Conservation (phyloP, 2,888 invertebrate species). For the Prosopocoilus inquinatus region DNA sequence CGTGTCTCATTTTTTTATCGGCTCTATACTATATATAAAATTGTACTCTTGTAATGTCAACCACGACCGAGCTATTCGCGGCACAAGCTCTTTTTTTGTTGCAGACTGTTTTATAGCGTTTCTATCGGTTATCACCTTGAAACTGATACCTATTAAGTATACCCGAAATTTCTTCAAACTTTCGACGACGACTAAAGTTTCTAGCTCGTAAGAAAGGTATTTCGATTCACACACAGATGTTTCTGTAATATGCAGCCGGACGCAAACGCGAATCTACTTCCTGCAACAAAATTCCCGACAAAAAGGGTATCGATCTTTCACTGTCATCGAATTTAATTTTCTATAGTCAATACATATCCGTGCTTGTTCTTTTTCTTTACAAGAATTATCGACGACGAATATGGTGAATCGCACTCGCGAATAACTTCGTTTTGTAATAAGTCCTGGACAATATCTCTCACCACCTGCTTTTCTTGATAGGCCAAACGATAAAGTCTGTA, state of each 20-base stretch:
- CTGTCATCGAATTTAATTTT: too few relatives aligned
- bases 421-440: too few relatives aligned
- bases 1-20: conserved; percentile 32
- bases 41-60: conserved; percentile 35
- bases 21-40: conserved; percentile 34
- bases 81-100: conserved; percentile 35
- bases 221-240: conserved; percentile 35
- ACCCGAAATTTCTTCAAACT: conserved; percentile 39
- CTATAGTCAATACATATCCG: too few relatives aligned
- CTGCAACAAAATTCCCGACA: too few relatives aligned
- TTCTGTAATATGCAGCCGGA: conserved; percentile 37
- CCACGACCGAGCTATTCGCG: conserved; percentile 38
- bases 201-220: conserved; percentile 41
- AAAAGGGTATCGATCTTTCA: too few relatives aligned
- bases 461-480: too few relatives aligned
- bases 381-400: too few relatives aligned
- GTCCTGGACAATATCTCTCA: too few relatives aligned
- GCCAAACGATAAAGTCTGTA: too few relatives aligned
- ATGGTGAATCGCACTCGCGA: too few relatives aligned
- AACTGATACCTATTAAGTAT: conserved; percentile 34
- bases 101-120: conserved; percentile 37
- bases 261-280: too few relatives aligned
- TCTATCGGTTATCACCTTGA: conserved; percentile 41
- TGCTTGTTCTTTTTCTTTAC: too few relatives aligned
- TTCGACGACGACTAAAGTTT: conserved; percentile 39